Evolutionary conservation across 2,113 vertebrate species (phyloP).

Genomic region (Corapipo altera): DNA sequence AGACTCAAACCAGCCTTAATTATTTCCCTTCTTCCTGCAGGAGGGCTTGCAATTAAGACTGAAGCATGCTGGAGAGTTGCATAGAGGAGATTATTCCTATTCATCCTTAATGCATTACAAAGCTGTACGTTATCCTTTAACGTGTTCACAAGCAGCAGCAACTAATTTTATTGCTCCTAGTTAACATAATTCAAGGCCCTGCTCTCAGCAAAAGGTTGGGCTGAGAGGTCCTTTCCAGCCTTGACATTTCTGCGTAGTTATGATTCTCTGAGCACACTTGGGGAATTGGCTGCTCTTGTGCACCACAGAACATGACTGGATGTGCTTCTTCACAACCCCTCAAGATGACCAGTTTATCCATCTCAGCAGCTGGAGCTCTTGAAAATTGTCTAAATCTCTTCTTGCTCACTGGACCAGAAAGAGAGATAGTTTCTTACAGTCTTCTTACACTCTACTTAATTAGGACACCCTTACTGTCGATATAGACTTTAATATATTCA

Average conservation of each 20-base stretch:
- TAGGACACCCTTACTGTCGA: not conserved
- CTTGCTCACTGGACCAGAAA: not conserved
- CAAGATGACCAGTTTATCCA: not conserved
- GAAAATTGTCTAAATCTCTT: not conserved
- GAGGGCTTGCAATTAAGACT: constrained; percentile 14
- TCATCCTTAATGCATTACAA: not conserved
- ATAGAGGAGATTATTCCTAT: not conserved
- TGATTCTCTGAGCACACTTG: not conserved
- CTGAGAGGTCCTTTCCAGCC: not conserved
- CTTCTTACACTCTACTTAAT: not conserved
- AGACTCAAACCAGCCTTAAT: constrained; percentile 29
- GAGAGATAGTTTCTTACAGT: not conserved
- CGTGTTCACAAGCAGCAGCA: not conserved
- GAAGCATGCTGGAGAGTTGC: not conserved
- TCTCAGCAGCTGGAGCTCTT: not conserved
- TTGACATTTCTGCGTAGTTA: not conserved
- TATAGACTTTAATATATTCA: not conserved
- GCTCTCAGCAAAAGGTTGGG: not conserved
- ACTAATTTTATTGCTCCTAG: not conserved
- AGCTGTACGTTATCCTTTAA: not conserved
- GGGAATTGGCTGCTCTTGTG: not conserved
- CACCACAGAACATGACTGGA: not conserved
- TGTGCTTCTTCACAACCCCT: not conserved
- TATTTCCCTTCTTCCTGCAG: constrained; percentile 10
- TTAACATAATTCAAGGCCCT: not conserved